Percentiles rank a stretch among this genome's conserved stretches.
Evolutionary conservation across 2,113 vertebrate species (phyloP).

Genomic region (Tiliqua scincoides): DNA sequence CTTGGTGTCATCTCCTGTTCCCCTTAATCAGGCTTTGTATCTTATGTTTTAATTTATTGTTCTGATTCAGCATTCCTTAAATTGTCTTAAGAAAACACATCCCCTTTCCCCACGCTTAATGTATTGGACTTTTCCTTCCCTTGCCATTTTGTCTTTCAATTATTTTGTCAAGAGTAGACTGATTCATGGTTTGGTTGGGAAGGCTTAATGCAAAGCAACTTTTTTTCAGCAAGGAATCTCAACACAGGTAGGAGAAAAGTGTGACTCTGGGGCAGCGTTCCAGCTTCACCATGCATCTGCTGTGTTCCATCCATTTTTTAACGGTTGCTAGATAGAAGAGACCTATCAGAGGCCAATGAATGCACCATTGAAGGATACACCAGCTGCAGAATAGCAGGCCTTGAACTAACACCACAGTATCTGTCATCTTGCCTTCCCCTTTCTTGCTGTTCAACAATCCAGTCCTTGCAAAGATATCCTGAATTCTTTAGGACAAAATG

Average conservation of each 20-base stretch:
- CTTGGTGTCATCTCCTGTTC: background rate
- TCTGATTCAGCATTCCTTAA: background rate
- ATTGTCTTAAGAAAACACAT: background rate
- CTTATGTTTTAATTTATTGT: background rate
- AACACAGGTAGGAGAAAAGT: accelerated
- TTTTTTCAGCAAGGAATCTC: constrained; percentile 16
- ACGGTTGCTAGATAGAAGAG: constrained; percentile 59
- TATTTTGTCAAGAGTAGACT: background rate
- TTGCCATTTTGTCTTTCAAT: background rate
- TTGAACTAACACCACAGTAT: constrained; percentile 48
- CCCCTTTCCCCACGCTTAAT: background rate
- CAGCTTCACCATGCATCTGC: constrained; percentile 44
- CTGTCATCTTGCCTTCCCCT: background rate
- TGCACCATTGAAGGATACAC: constrained; percentile 65
- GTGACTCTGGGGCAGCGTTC: constrained; percentile 54
- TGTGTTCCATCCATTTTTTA: constrained; percentile 70
- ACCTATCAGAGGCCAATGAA: constrained; percentile 63
- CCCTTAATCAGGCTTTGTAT: background rate
- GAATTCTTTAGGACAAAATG: background rate
- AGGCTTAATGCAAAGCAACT: constrained; percentile 19
- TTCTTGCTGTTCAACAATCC: background rate
- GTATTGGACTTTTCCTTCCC: background rate
- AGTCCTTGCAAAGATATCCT: background rate
- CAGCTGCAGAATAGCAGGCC: constrained; percentile 67
- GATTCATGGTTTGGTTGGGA: background rate